Evolutionary conservation across 1,140 invertebrate genomes (phyloP), one percentile per base, ranked within the genome.

Genomic region (Papilio dardanus): DNA sequence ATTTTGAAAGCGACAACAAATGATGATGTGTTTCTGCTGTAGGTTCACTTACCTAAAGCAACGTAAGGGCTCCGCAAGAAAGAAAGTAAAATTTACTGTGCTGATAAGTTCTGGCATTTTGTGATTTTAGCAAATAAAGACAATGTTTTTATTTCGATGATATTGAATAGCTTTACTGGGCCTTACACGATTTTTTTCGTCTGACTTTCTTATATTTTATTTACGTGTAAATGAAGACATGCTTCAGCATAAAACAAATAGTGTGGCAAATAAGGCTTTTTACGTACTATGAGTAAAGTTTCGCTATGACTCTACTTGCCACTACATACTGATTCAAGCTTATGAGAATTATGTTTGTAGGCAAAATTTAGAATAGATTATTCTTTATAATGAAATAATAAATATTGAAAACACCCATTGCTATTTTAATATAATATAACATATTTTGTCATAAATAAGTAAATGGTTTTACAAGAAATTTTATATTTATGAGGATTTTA

Each of bases 21-120:
- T 65, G 73, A 84, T 88, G 88, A 90, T 82, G 77, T 76, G 76
- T 82, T 83, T 81, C 84, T 84, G 78, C 86, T 82, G 84, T 89
- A 84, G 88, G 83, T 89, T 88, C 87, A 93, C 92, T 93, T 92
- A 93, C 92, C 92, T 91, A 91, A 86, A 83, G 83, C 88, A 92
- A 92, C 88, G 91, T 91, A 91, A 92, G 91, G 92, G 90, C 92
- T 93, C 92, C 92, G 92, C 92, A 92, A 93, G 91, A 93, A 93
- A 93, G 85, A 93, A 93, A 92, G 88, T 91, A 92, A 92, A 89
- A 86, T 92, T 89, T 91, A 93, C 89, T 91, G 92, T 92, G 92
- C 92, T 89, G 81, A 87, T 80, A 84, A 85, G 87, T 86, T 86
- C 86, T 77, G 83, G 83, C 84, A 82, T 75, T 83, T 82, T 84